Percentiles rank a stretch among this genome's conserved stretches.
Conservation (phyloP, 1,140 invertebrate genomes). For the Drosophila bipectinata region DNA sequence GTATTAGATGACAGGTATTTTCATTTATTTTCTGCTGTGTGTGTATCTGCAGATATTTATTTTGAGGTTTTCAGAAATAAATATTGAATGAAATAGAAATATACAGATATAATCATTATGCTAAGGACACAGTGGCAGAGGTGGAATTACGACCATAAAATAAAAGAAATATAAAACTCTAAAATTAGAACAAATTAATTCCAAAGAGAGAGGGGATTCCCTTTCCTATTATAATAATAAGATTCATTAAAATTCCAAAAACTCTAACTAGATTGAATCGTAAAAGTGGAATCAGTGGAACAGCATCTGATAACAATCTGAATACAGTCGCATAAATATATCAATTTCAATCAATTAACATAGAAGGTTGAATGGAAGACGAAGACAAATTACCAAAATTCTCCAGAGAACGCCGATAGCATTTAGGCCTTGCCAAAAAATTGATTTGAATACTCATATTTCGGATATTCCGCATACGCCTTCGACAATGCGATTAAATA, state of each 20-base stretch:
- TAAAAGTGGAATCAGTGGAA: slow-evolving; percentile 10
- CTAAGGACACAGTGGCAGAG: background rate
- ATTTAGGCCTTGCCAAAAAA: slow-evolving; percentile 20
- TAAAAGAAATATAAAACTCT: slow-evolving; percentile 2
- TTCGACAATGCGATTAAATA: slow-evolving; percentile 56
- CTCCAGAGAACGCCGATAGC: background rate
- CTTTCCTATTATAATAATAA: slow-evolving; percentile 3
- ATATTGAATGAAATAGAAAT: slow-evolving; percentile 16
- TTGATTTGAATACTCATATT: slow-evolving; percentile 44
- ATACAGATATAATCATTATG: background rate
- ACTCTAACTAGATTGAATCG: slow-evolving; percentile 14
- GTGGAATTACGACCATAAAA: background rate
- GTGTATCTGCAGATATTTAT: slow-evolving; percentile 3
- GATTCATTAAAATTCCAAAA: slow-evolving; percentile 9
- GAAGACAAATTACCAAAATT: slow-evolving; percentile 21
- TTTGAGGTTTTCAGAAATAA: slow-evolving; percentile 11
- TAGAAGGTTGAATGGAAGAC: slow-evolving; percentile 11
- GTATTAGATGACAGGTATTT: too few relatives aligned
- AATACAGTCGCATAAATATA: slow-evolving; percentile 46
- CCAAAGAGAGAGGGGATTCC: slow-evolving; percentile 14
- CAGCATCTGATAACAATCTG: slow-evolving; percentile 17
- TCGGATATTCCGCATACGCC: slow-evolving; percentile 47
- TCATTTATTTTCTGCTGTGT: background rate
- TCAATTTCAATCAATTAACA: slow-evolving; percentile 64
- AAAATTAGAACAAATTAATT: background rate